A percentile compares a stretch with the other conserved stretches of the same genome.
Evolutionary conservation across 2,113 vertebrate species (phyloP).

Genomic region (Dunckerocampus dactyliophorus): DNA sequence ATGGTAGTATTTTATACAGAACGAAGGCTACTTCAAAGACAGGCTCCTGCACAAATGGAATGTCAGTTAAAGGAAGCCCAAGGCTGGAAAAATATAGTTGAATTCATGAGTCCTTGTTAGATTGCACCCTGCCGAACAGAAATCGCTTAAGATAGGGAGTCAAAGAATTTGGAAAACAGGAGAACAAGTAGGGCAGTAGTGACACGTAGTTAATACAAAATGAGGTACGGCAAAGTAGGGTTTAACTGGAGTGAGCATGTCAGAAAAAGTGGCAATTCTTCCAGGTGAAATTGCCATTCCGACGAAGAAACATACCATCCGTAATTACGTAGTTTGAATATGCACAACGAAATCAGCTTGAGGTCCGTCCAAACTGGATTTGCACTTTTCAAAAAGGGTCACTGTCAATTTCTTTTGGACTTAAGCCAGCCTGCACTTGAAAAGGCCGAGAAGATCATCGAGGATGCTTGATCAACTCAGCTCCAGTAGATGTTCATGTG

Average conservation of each 20-base stretch:
- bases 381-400: too few species aligned
- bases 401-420: too few species aligned
- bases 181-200: slow-evolving; percentile 4
- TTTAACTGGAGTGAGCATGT: neutral
- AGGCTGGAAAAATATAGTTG: slow-evolving; percentile 11
- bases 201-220: slow-evolving; percentile 15
- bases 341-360: too few species aligned
- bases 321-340: too few species aligned
- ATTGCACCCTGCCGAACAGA: slow-evolving; percentile 11
- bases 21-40: slow-evolving; percentile 13
- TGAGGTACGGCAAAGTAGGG: neutral
- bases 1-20: slow-evolving; percentile 3
- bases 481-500: too few species aligned
- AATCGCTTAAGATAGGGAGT: slow-evolving; percentile 4
- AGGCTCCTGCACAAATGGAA: neutral
- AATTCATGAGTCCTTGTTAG: slow-evolving; percentile 19
- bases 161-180: slow-evolving; percentile 4
- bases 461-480: too few species aligned
- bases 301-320: neutral
- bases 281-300: neutral
- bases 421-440: too few species aligned
- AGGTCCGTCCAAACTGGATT: too few species aligned
- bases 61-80: neutral
- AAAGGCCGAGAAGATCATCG: too few species aligned
- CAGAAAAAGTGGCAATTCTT: neutral